Conservation (phyloP, 2,888 invertebrate species). For the Stenodera caucasica region DNA sequence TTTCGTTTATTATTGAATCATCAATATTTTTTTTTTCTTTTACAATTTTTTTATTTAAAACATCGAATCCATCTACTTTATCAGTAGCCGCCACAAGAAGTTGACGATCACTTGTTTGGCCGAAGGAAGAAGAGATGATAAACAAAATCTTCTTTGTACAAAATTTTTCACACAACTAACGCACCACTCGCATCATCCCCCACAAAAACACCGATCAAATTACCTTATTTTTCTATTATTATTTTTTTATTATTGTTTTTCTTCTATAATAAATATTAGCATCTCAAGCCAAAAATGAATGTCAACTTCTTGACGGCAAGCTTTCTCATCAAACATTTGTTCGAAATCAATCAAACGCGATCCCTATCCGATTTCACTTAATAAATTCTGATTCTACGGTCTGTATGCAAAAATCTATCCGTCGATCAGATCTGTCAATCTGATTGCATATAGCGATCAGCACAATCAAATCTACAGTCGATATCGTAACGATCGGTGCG, state of each 20-base stretch:
- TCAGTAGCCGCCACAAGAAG: conserved; percentile 65
- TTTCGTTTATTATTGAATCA: background rate
- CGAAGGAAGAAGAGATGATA: conserved; percentile 48
- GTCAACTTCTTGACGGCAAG: conserved; percentile 90
- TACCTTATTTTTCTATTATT: background rate
- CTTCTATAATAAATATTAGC: background rate
- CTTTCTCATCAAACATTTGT: conserved; percentile 17
- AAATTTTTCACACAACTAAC: background rate
- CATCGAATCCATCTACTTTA: background rate
- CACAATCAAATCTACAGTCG: no score
- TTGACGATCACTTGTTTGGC: conserved; percentile 87
- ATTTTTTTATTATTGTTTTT: no score
- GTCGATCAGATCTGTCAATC: no score
- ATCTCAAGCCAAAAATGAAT: conserved; percentile 87
- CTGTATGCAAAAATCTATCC: no score
- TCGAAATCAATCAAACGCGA: conserved; percentile 13
- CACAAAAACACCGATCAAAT: background rate
- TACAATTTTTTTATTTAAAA: background rate
- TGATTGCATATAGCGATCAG: no score
- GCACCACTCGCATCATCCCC: background rate
- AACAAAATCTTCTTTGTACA: background rate
- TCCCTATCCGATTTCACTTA: no score
- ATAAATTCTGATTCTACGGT: no score
- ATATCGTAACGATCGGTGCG: no score
- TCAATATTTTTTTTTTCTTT: background rate